A percentile compares a stretch with the other conserved stretches of the same genome.
phyloP scores from a whole-genome alignment of 2,797 vertebrate genomes.

The Tolypeutes matacus region DNA sequence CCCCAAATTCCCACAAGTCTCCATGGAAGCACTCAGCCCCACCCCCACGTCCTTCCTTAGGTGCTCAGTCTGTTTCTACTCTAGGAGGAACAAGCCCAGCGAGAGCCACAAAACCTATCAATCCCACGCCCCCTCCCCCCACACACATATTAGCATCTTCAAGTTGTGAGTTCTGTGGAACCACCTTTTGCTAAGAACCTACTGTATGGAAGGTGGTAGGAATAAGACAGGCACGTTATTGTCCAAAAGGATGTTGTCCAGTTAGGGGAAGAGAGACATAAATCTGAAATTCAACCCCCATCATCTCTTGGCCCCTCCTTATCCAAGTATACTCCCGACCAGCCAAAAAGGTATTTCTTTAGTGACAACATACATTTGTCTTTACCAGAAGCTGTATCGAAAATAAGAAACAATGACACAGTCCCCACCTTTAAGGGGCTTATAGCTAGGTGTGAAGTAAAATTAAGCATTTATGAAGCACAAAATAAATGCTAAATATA shows the following conservation, averaged over 20 bases:
- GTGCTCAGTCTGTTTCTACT: not conserved
- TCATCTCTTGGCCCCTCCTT: conserved; percentile 30
- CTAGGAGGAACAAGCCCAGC: not conserved
- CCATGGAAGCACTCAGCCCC: not conserved
- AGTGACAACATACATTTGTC: not conserved
- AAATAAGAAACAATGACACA: conserved; percentile 59
- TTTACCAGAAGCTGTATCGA: conserved; percentile 14
- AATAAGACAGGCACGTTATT: conserved; percentile 42
- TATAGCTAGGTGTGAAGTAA: not conserved
- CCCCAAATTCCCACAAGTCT: conserved; percentile 27
- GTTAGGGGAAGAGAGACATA: conserved; percentile 2
- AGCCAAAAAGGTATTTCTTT: conserved; percentile 56
- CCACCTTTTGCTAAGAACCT: conserved; percentile 37
- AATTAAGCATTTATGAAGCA: conserved; percentile 55
- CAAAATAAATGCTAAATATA: conserved; percentile 70
- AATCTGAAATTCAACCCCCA: conserved; percentile 11
- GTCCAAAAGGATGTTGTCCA: not conserved
- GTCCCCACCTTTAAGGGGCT: conserved; percentile 33
- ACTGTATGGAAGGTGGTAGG: not conserved
- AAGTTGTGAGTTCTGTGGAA: not conserved
- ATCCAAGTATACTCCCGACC: conserved; percentile 21
- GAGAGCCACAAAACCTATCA: conserved; percentile 1
- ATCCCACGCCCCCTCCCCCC: not conserved
- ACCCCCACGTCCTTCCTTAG: not conserved
- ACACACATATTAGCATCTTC: not conserved